Evolutionary conservation across 1,140 invertebrate species (phyloP).

Genomic region (Eulimnadia texana): DNA sequence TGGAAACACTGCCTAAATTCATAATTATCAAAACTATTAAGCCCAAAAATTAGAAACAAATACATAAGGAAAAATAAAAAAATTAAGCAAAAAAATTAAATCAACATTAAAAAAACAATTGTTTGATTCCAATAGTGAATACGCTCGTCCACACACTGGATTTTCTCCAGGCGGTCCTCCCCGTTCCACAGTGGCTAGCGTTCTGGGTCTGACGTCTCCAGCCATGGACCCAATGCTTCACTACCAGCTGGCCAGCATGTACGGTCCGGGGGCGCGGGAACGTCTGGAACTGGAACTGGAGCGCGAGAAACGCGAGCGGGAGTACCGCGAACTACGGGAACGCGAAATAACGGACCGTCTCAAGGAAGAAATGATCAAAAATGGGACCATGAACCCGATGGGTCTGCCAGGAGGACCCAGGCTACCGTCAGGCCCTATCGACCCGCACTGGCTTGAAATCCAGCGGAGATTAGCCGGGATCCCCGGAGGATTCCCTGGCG

Average conservation of each 20-base stretch:
- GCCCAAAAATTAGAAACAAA: background rate
- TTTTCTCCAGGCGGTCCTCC: constrained; percentile 50
- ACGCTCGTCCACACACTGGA: constrained; percentile 73
- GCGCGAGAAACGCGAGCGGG: constrained; percentile 61
- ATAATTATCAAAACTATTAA: background rate
- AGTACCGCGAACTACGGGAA: constrained; percentile 69
- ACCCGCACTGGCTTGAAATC: constrained; percentile 75
- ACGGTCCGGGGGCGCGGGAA: constrained; percentile 44
- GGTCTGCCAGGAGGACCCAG: constrained; percentile 26
- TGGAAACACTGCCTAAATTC: background rate
- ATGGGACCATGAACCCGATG: constrained; percentile 20
- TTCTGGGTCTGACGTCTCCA: constrained; percentile 32
- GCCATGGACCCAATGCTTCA: constrained; percentile 45
- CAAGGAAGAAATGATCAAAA: constrained; percentile 69
- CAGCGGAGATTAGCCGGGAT: constrained; percentile 45
- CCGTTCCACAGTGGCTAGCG: constrained; percentile 21
- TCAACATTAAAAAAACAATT: background rate
- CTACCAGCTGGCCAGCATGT: constrained; percentile 26
- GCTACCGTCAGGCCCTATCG: constrained; percentile 48
- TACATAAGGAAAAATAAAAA: background rate
- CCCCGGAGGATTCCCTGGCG: constrained; percentile 30
- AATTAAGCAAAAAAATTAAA: background rate
- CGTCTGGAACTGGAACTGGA: constrained; percentile 42
- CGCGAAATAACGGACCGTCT: constrained; percentile 62
- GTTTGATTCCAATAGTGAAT: constrained; percentile 39